Evolutionary conservation across 1,140 invertebrate species (phyloP).

Genomic region (Bombus sibiricus): DNA sequence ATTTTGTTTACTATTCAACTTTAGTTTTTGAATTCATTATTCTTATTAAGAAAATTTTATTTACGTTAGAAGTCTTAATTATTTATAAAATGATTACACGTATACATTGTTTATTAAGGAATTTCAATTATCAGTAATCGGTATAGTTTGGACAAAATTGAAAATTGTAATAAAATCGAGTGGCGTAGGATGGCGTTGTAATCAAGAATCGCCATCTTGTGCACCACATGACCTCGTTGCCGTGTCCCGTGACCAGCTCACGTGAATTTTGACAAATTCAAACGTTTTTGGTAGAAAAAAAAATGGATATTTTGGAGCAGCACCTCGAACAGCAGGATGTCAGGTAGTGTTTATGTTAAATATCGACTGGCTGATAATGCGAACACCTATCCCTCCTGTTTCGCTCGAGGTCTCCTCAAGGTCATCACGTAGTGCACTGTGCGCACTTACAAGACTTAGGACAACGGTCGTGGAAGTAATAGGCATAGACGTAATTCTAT

Average conservation of each 20-base stretch:
- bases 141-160: not conserved
- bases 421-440: conserved; percentile 77
- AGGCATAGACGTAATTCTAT: conserved; percentile 53
- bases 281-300: conserved; percentile 77
- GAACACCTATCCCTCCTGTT: conserved; percentile 61
- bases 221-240: conserved; percentile 83
- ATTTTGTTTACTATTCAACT: too few relatives aligned
- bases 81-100: too few relatives aligned
- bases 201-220: conserved; percentile 77
- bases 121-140: conserved; percentile 20
- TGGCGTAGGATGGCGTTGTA: conserved; percentile 60
- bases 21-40: too few relatives aligned
- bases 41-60: too few relatives aligned
- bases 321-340: conserved; percentile 80
- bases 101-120: too few relatives aligned
- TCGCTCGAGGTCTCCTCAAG: conserved; percentile 75
- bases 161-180: not conserved
- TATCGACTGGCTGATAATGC: conserved; percentile 52
- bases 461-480: conserved; percentile 66
- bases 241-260: conserved; percentile 83
- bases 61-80: too few relatives aligned
- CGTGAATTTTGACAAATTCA: conserved; percentile 84
- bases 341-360: conserved; percentile 74
- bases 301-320: conserved; percentile 82
- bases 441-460: conserved; percentile 72